Conservation (phyloP, 2,113 vertebrate genomes). For the Hypanus sabinus region DNA sequence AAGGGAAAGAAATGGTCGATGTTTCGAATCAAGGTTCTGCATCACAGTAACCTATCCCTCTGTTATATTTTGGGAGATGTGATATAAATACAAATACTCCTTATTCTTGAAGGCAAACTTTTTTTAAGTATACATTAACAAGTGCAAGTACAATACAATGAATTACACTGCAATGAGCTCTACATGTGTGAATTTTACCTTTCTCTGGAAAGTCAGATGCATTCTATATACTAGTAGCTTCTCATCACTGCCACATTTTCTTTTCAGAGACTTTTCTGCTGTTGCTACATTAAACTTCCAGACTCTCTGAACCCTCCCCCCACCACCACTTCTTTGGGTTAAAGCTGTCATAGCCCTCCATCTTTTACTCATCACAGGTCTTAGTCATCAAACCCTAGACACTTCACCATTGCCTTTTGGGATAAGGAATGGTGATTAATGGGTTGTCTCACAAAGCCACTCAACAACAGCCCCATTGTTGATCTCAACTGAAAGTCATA, state of each 20-base stretch:
- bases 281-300: not conserved
- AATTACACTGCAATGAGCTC: not conserved
- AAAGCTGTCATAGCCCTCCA: not conserved
- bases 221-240: not conserved
- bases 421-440: not conserved
- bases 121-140: not conserved
- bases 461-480: not conserved
- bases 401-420: not conserved
- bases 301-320: not conserved
- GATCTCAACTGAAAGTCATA: too few relatives aligned
- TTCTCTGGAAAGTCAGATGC: not conserved
- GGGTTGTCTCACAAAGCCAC: not conserved
- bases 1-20: too few relatives aligned
- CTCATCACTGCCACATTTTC: not conserved
- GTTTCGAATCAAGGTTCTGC: too few relatives aligned
- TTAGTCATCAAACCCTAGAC: not conserved
- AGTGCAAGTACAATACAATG: not conserved
- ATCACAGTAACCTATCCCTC: not conserved
- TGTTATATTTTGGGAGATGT: not conserved
- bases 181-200: too few relatives aligned
- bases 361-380: not conserved
- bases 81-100: not conserved
- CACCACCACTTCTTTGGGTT: not conserved
- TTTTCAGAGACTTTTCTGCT: not conserved
- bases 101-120: not conserved